Evolutionary conservation across 2,113 vertebrate species (phyloP).

Genomic region (Paralichthys olivaceus): DNA sequence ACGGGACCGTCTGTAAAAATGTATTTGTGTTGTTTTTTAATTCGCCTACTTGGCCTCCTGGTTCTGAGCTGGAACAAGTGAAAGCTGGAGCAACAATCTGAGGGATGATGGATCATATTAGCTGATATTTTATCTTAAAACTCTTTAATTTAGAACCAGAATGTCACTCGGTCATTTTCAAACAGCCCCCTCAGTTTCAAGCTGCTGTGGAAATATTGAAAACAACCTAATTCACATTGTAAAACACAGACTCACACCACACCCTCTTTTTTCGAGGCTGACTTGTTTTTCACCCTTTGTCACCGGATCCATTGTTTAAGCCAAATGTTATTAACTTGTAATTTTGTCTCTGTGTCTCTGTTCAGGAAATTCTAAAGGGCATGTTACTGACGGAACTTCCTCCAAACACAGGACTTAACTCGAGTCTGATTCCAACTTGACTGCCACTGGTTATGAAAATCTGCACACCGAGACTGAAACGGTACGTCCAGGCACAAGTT

Average conservation of each 20-base stretch:
- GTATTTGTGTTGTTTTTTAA: not conserved
- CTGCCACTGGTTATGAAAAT: conserved; percentile 82
- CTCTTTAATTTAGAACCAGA: too few species aligned
- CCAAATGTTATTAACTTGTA: not conserved
- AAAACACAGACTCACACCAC: too few species aligned
- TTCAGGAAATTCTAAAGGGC: conserved; percentile 52
- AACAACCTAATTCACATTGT: too few species aligned
- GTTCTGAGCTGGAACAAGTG: too few species aligned
- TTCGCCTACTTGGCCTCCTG: too few species aligned
- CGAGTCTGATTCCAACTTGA: conserved; percentile 58
- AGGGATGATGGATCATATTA: too few species aligned
- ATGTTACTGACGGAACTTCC: conserved; percentile 28
- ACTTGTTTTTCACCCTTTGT: not conserved
- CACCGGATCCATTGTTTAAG: not conserved
- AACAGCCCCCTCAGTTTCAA: too few species aligned
- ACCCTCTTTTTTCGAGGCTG: too few species aligned
- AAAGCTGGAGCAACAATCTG: too few species aligned
- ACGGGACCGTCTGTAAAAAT: not conserved
- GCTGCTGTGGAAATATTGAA: too few species aligned
- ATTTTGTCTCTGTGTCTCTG: conserved; percentile 25
- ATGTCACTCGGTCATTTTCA: too few species aligned
- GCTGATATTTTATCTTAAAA: too few species aligned
- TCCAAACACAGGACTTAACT: conserved; percentile 49
- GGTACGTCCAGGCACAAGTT: conserved; percentile 51
- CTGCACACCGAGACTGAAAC: conserved; percentile 66